Evolutionary conservation across 2,888 invertebrate genomes (phyloP).

Genomic region (Lacanobia oleracea): DNA sequence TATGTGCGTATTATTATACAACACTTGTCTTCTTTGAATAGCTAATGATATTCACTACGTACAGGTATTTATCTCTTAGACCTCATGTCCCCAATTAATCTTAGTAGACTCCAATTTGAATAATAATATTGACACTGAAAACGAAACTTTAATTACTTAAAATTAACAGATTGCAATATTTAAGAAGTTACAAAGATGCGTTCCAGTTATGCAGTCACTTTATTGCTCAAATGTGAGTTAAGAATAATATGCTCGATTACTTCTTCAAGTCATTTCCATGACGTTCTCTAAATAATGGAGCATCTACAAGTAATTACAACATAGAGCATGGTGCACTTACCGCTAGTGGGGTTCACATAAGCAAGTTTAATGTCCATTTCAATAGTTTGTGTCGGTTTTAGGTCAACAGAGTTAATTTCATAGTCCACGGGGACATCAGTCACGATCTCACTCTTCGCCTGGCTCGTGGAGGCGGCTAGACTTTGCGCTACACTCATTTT

Average conservation of each 20-base stretch:
- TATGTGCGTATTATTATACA: conserved; percentile 83
- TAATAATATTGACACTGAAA: conserved; percentile 66
- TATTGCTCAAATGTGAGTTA: conserved; percentile 24
- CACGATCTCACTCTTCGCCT: conserved; percentile 86
- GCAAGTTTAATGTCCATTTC: conserved; percentile 92
- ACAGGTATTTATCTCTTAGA: conserved; percentile 65
- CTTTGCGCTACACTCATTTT: conserved; percentile 92
- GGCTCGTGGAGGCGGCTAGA: conserved; percentile 92
- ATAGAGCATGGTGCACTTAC: conserved; percentile 83
- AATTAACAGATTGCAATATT: conserved; percentile 11
- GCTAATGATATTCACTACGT: conserved; percentile 69
- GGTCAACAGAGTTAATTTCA: conserved; percentile 84
- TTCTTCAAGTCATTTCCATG: conserved; percentile 32
- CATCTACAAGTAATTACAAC: conserved; percentile 44
- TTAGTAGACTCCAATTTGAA: conserved; percentile 78
- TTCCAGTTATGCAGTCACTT: conserved; percentile 14
- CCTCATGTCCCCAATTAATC: conserved; percentile 84
- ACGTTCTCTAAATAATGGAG: conserved; percentile 44
- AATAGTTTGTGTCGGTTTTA: conserved; percentile 87
- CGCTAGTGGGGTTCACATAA: conserved; percentile 91
- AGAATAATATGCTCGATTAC: conserved; percentile 24
- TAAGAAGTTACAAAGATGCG: not conserved
- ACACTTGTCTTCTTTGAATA: conserved; percentile 83
- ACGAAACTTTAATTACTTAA: conserved; percentile 22
- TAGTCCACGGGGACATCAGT: conserved; percentile 86